Evolutionary conservation across 1,140 invertebrate species (phyloP).

Genomic region (Danaus melanippus): DNA sequence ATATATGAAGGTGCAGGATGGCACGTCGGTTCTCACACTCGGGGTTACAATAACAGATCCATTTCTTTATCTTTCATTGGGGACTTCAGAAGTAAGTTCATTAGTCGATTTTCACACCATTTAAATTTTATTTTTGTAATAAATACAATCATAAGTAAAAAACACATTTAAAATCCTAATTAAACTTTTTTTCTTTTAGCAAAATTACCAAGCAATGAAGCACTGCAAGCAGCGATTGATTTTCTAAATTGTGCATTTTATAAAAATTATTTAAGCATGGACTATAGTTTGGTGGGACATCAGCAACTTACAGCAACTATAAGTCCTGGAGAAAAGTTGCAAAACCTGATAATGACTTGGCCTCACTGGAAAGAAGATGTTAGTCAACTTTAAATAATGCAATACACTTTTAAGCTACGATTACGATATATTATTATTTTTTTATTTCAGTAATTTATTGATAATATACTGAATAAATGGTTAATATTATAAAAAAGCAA

Average conservation of each 20-base stretch:
- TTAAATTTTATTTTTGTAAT: conserved; percentile 1
- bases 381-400: conserved; percentile 1
- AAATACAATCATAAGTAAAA: conserved; percentile 1
- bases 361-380: conserved; percentile 59
- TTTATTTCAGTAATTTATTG: no score
- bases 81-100: conserved; percentile 69
- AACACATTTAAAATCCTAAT: conserved; percentile 23
- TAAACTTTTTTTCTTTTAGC: conserved; percentile 55
- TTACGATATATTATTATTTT: no score
- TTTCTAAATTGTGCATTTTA: conserved; percentile 75
- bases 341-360: conserved; percentile 73
- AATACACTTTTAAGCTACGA: no score
- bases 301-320: conserved; percentile 72
- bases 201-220: conserved; percentile 70
- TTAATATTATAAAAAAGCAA: no score
- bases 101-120: neutral
- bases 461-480: no score
- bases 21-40: conserved; percentile 78
- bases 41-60: conserved; percentile 74
- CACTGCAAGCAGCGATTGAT: conserved; percentile 73
- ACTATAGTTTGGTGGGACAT: conserved; percentile 76
- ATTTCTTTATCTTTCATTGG: conserved; percentile 82
- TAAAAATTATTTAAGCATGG: conserved; percentile 63
- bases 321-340: conserved; percentile 77
- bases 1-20: conserved; percentile 48